Evolutionary conservation across 1,140 invertebrate species (phyloP), one percentile per base, ranked within the genome.

Genomic region (Cataglyphis hispanica): DNA sequence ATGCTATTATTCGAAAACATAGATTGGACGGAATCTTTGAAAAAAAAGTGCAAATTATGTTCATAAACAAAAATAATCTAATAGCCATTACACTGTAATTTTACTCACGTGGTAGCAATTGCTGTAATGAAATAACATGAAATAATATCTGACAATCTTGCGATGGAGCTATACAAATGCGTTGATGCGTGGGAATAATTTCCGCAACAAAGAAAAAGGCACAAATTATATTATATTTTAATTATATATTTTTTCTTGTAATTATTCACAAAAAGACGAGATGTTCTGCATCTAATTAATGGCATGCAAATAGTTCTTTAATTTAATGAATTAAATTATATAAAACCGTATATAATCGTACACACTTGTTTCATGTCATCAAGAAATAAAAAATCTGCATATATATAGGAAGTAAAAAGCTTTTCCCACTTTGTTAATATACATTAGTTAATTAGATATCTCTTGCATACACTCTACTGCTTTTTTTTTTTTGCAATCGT

Each of bases 361-460:
- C 7, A 16, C 19, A 16, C 5, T 61, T 16, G 7, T 37, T 8
- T 61, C 16, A 22, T 5, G 1, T 22, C 31, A 40, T 40, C 0
- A 40, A 8, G 37, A 10, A 40, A 6, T 37, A 8, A 8, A 37
- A 37, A 37, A 0, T 37, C 37, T 43, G 27, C 6, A 27, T 4
- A 7, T 34, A n/a, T 0, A n/a, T 40, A 13, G 56, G 31, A 16
- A 40, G 6, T 63, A 37, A 27, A 61, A 31, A 31, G 5, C 4
- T 61, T 60, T 60, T 76, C 16, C 40, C 11, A 19, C 43, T 19
- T 67, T 16, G 6, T 46, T 67, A 37, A 53, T 56, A 2, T 7
- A 50, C n/a, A 25, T 10, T 25, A 67, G 25, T 78, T 78, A 67
- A 78, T 78, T 78, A 78, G 5, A 53, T 13, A 13, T 67, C 37